Conservation (phyloP, 2,888 invertebrate species). For the Calameuta filiformis region DNA sequence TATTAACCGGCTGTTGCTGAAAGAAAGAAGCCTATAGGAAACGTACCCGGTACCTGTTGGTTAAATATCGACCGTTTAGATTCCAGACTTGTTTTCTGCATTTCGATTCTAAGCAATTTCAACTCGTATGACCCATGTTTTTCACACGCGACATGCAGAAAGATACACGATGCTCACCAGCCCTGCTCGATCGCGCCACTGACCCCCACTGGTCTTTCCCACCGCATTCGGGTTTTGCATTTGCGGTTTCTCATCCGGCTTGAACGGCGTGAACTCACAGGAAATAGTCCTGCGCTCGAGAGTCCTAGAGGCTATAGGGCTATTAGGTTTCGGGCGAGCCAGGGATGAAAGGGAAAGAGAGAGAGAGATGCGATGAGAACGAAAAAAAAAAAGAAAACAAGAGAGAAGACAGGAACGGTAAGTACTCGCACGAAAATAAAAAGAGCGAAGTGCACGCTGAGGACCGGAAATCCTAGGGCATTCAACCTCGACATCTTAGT, state of each 20-base stretch:
- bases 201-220: no score
- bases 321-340: slow-evolving; percentile 58
- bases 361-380: slow-evolving; percentile 25
- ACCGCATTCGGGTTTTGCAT: slow-evolving; percentile 38
- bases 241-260: slow-evolving; percentile 64
- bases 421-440: slow-evolving; percentile 5
- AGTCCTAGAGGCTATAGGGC: slow-evolving; percentile 62
- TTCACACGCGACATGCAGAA: no score
- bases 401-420: slow-evolving; percentile 30
- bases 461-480: slow-evolving; percentile 62
- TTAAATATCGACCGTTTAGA: no score
- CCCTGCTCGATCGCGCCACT: no score
- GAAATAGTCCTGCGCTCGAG: slow-evolving; percentile 58
- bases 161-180: no score
- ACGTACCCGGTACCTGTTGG: no score
- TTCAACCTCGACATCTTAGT: slow-evolving; percentile 56
- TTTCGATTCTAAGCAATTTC: no score
- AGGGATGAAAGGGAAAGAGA: slow-evolving; percentile 24
- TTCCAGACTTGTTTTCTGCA: no score
- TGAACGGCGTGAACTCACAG: slow-evolving; percentile 46
- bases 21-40: no score
- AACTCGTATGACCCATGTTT: no score
- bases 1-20: no score
- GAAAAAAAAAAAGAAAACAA: slow-evolving; percentile 36
- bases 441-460: slow-evolving; percentile 30